A percentile compares a stretch with the other conserved stretches of the same genome.
phyloP scores from a whole-genome alignment of 2,888 invertebrate species.

The Dryobotodes eremita region DNA sequence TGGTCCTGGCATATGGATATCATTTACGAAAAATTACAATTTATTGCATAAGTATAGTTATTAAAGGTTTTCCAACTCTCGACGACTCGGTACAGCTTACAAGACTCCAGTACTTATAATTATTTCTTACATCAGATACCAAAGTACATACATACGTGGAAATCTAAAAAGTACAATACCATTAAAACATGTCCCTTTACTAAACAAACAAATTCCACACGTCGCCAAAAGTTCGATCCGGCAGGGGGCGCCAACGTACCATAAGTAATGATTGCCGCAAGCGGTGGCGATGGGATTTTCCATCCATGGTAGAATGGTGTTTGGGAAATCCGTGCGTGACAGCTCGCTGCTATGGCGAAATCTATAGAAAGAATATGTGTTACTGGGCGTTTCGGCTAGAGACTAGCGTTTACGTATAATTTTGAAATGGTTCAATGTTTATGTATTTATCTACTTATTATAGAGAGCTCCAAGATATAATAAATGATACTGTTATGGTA shows the following conservation, averaged over 20 bases:
- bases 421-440: background rate
- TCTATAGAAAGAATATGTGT: slow-evolving; percentile 6
- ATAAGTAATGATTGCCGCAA: slow-evolving; percentile 54
- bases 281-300: slow-evolving; percentile 58
- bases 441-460: background rate
- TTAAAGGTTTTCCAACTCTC: too few species aligned
- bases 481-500: background rate
- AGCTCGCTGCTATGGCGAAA: slow-evolving; percentile 4
- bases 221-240: slow-evolving; percentile 5
- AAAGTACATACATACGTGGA: background rate
- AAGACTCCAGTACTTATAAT: too few species aligned
- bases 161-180: background rate
- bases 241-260: slow-evolving; percentile 13
- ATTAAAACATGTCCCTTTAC: background rate
- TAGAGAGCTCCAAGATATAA: too few species aligned
- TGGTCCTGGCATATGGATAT: too few species aligned
- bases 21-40: too few species aligned
- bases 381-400: background rate
- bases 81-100: too few species aligned
- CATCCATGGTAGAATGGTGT: slow-evolving; percentile 32
- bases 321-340: slow-evolving; percentile 60
- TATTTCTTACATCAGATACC: background rate
- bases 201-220: background rate
- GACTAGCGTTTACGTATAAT: background rate
- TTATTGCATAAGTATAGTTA: too few species aligned